phyloP scores from a whole-genome alignment of 2,888 invertebrate genomes.

The Eutolmus rufibarbis region DNA sequence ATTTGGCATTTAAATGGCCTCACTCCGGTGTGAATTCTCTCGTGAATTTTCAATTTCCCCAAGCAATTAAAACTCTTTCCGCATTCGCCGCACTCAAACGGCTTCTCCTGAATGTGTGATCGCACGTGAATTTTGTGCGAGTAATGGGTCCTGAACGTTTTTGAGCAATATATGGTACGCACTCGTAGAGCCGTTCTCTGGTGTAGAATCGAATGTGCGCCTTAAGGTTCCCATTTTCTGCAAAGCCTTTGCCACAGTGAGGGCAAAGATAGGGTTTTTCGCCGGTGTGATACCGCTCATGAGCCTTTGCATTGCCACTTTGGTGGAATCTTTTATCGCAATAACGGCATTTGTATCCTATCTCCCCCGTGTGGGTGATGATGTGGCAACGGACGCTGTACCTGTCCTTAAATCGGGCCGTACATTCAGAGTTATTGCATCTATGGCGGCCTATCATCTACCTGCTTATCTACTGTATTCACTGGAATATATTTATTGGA shows the following conservation, averaged over 20 bases:
- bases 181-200: constrained; percentile 46
- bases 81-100: constrained; percentile 46
- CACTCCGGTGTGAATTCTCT: constrained; percentile 45
- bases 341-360: constrained; percentile 46
- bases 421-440: constrained; percentile 42
- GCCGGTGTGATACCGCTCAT: constrained; percentile 47
- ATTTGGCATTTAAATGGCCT: constrained; percentile 45
- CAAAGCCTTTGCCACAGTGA: constrained; percentile 46
- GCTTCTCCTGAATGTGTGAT: constrained; percentile 46
- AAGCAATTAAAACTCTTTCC: constrained; percentile 47
- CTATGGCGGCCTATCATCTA: constrained; percentile 45
- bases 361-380: constrained; percentile 41
- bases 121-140: constrained; percentile 47
- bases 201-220: constrained; percentile 47
- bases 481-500: too few species aligned
- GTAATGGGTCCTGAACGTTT: constrained; percentile 46
- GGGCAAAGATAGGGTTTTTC: constrained; percentile 48
- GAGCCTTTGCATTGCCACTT: constrained; percentile 45
- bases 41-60: constrained; percentile 46
- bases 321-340: constrained; percentile 47
- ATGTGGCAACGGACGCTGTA: constrained; percentile 44
- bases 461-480: too few species aligned
- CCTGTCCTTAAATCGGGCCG: constrained; percentile 45
- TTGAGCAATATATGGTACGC: constrained; percentile 43
- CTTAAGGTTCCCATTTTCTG: constrained; percentile 47